Percentiles rank a stretch among this genome's conserved stretches.
Conservation (phyloP, 2,888 invertebrate species). For the Lypha dubia region DNA sequence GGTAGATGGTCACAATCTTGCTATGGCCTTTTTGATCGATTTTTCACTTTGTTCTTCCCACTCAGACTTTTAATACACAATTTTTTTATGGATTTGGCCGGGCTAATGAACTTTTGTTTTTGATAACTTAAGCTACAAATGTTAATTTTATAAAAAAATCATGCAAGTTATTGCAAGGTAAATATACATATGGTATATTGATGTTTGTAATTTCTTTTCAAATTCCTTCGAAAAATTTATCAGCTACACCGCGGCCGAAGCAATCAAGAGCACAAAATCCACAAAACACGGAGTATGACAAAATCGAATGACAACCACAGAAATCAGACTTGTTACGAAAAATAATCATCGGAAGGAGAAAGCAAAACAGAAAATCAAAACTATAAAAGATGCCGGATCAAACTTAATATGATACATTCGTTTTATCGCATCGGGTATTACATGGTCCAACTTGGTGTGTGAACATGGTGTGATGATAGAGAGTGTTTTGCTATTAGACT, state of each 20-base stretch:
- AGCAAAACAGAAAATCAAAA: not conserved
- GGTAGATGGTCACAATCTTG: conserved; percentile 45
- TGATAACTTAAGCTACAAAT: not conserved
- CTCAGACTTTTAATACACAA: conserved; percentile 19
- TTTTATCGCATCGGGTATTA: too few relatives aligned
- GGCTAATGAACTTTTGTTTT: conserved; percentile 45
- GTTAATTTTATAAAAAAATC: conserved; percentile 2
- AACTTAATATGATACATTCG: not conserved
- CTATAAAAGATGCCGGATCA: not conserved
- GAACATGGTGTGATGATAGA: too few relatives aligned
- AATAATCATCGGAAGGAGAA: conserved; percentile 18
- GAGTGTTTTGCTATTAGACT: too few relatives aligned
- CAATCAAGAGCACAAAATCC: conserved; percentile 46
- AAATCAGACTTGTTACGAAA: conserved; percentile 44
- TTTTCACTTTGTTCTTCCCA: conserved; percentile 54
- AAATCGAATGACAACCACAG: conserved; percentile 37
- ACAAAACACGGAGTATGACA: not conserved
- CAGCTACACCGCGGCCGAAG: conserved; percentile 46
- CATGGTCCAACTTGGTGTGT: too few relatives aligned
- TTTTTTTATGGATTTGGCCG: conserved; percentile 48
- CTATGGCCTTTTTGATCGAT: conserved; percentile 52
- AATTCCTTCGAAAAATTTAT: conserved; percentile 37
- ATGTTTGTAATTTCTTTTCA: conserved; percentile 13
- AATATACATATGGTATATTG: conserved; percentile 7
- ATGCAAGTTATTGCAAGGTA: conserved; percentile 32